Evolutionary conservation across 2,113 vertebrate species (phyloP), one percentile per base, ranked within the genome.

Genomic region (Anoplopoma fimbria): DNA sequence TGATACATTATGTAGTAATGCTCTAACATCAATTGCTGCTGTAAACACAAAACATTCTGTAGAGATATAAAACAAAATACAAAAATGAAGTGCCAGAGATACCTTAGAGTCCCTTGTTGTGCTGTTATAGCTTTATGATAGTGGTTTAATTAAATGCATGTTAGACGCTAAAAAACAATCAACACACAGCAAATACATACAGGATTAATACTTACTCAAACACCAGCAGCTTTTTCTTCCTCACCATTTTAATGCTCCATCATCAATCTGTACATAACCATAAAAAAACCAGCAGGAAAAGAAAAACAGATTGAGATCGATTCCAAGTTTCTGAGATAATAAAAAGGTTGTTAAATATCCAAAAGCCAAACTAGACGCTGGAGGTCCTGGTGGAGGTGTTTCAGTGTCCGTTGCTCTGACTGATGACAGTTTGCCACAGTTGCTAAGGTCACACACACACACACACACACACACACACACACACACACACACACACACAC

Each of bases 191-290:
- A 42, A 47, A 53, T 36, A 33, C 34, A 68, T 0, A 36, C 19
- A 57, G 27, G 27, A 13, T 12, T 15, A 23, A 88, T 91, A 95
- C 95, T 95, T 82, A 95, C 94, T 89, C 89, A 86, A 91, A 82
- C 90, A 91, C 87, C 82, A 87, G 87, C 64, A 89, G 89, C 87
- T 94, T 95, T 92, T 92, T 95, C 88, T 92, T 93, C 77, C 84
- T 92, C 87, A 89, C 79, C 90, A 89, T 91, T 85, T 94, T 94
- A 95, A 81, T 81, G 88, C 79, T 93, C 94, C 95, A 95, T 95
- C 74, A 60, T 92, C 87, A 87, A 83, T 93, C 79, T 10, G 53
- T 31, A 53, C 62, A 88, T 71, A 69, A 71, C 77, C 74, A 65
- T 75, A 85, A 68, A 77, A 82, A 53, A 63, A 77, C 27, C 67